Evolutionary conservation across 2,113 vertebrate species (phyloP).

Genomic region (Emydura subglobosa): DNA sequence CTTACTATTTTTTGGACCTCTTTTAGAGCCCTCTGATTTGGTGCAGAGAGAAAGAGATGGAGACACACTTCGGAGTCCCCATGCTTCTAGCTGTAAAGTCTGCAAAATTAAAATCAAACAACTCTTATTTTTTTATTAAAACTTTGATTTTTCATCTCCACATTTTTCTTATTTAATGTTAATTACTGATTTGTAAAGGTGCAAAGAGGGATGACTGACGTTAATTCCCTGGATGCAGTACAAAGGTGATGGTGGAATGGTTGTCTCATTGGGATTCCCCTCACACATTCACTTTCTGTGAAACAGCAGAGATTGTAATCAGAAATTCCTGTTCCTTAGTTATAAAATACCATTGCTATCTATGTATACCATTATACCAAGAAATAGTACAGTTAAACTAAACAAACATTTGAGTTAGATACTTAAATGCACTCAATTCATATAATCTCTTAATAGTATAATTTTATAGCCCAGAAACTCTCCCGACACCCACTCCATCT

Average conservation of each 20-base stretch:
- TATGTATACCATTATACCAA: background rate
- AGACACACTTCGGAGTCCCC: slow-evolving; percentile 53
- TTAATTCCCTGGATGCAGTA: background rate
- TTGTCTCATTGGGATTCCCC: background rate
- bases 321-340: background rate
- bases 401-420: background rate
- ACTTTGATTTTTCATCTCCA: background rate
- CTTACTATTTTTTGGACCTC: slow-evolving; percentile 73
- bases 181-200: background rate
- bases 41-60: slow-evolving; percentile 73
- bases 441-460: background rate
- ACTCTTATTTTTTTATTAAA: background rate
- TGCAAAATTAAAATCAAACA: slow-evolving; percentile 38
- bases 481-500: background rate
- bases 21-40: slow-evolving; percentile 65
- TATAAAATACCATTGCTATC: background rate
- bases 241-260: background rate
- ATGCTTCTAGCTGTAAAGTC: slow-evolving; percentile 73
- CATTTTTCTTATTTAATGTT: background rate
- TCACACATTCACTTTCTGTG: background rate
- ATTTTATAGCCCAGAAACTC: background rate
- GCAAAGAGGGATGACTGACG: background rate
- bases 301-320: background rate
- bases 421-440: background rate
- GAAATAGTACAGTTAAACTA: background rate